Percentiles rank a stretch among this genome's conserved stretches.
Evolutionary conservation across 30 jellyfish, hydroid and myxozoan genomes (phyloP).

Genomic region (Turritopsis rubra): DNA sequence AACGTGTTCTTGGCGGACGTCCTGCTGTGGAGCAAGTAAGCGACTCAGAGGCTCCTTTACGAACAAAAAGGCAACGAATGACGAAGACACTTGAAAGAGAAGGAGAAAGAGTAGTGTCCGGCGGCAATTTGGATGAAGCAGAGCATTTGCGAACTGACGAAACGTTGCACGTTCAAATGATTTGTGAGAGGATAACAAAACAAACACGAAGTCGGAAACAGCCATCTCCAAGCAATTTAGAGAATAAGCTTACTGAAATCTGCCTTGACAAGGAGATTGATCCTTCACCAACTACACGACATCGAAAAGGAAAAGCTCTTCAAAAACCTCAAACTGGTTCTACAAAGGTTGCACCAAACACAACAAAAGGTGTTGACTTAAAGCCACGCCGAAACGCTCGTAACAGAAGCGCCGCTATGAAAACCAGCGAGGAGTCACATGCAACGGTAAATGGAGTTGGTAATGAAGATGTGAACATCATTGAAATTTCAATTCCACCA

Average conservation of each 20-base stretch:
- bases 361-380: background rate
- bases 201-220: background rate
- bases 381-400: background rate
- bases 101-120: too few relatives aligned
- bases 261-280: too few relatives aligned
- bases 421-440: background rate
- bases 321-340: background rate
- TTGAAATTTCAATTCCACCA: background rate
- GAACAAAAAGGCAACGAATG: background rate
- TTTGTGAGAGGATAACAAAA: too few relatives aligned
- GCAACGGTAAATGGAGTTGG: too few relatives aligned
- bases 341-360: background rate
- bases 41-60: background rate
- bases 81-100: background rate
- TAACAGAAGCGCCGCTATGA: background rate
- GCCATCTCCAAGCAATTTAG: background rate
- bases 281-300: too few relatives aligned
- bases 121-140: too few relatives aligned
- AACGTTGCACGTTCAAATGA: too few relatives aligned
- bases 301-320: background rate
- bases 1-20: too few relatives aligned
- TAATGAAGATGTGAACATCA: background rate
- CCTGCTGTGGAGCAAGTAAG: background rate
- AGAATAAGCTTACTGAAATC: too few relatives aligned
- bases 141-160: too few relatives aligned